Evolutionary conservation across 2,113 vertebrate genomes (phyloP), one percentile per base, ranked within the genome.

Genomic region (Vidua macroura): DNA sequence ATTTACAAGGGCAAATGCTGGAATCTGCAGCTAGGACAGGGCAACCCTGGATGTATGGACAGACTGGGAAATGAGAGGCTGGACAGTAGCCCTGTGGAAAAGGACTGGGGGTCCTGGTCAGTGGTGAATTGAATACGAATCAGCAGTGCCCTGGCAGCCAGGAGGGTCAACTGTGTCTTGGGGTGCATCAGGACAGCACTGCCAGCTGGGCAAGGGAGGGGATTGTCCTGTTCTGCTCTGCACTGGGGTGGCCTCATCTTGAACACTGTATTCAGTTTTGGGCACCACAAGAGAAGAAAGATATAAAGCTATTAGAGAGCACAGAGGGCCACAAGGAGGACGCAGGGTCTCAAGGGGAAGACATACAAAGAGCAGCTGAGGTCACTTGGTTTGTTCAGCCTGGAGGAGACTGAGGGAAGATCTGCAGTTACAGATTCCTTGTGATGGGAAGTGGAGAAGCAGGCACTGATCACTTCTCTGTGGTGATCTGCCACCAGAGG

Each of bases 141-240:
- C 33, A 67, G 52, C 22, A 81, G 44, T 24, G 37, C 19, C 33
- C 27, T 28, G 59, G 22, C 6, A 88, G 59, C 35, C 44, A 58
- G 68, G 27, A 66, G 19, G 27, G 27, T 4, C 37, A 44, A 1
- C 35, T 1, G 0, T 44, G 31, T 28, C 12, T 27, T 58, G 18
- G 15, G 22, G 31, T 0, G 7, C 31, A 66, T 20, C 31, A 41
- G 52, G 22, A 56, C 12, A 58, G 51, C 31, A 58, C 6, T 1
- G 0, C 24, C 51, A 64, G 25, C 11, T 0, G 0, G 18, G 33
- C 12, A 31, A 66, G 15, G 21, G 22, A 37, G 24, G 28, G 9
- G 20, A 66, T 3, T 51, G 76, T 72, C 31, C 43, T 1, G 0
- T 14, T 56, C 35, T 31, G 51, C 35, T 58, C 43, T 31, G 56